Percentiles rank a stretch among this genome's conserved stretches.
Conservation (phyloP, 2,113 vertebrate genomes). For the Suncus etruscus region DNA sequence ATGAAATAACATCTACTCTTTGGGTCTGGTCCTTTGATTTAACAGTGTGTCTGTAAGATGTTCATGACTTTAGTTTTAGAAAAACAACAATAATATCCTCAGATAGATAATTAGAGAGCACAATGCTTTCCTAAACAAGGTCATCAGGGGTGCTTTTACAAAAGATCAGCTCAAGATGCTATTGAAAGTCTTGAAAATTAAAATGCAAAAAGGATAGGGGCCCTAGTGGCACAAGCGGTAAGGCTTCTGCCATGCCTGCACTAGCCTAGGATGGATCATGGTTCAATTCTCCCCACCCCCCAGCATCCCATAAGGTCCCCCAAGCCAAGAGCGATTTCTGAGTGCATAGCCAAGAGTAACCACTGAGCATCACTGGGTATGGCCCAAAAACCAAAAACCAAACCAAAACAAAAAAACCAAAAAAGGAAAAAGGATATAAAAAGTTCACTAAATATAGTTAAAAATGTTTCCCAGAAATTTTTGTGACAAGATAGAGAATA, state of each 20-base stretch:
- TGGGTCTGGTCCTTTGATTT: slow-evolving; percentile 12
- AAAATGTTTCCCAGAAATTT: not conserved
- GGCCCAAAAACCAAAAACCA: no score
- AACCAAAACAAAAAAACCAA: not conserved
- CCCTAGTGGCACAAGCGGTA: no score
- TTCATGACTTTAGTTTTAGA: not conserved
- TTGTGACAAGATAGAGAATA: not conserved
- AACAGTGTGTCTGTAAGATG: not conserved
- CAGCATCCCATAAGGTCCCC: no score
- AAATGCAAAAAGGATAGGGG: slow-evolving; percentile 28
- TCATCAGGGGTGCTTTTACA: not conserved
- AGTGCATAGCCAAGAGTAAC: no score
- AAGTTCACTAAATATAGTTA: not conserved
- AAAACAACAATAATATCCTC: not conserved
- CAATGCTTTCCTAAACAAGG: not conserved
- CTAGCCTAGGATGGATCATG: no score
- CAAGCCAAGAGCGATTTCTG: no score
- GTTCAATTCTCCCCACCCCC: no score
- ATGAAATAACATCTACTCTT: not conserved
- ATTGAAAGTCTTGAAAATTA: not conserved
- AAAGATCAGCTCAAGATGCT: slow-evolving; percentile 18
- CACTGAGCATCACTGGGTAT: no score
- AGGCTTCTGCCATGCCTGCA: no score
- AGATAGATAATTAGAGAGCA: slow-evolving; percentile 5
- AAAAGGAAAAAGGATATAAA: not conserved